Evolutionary conservation across 2,113 vertebrate species (phyloP).

Genomic region (Trogon surrucura): DNA sequence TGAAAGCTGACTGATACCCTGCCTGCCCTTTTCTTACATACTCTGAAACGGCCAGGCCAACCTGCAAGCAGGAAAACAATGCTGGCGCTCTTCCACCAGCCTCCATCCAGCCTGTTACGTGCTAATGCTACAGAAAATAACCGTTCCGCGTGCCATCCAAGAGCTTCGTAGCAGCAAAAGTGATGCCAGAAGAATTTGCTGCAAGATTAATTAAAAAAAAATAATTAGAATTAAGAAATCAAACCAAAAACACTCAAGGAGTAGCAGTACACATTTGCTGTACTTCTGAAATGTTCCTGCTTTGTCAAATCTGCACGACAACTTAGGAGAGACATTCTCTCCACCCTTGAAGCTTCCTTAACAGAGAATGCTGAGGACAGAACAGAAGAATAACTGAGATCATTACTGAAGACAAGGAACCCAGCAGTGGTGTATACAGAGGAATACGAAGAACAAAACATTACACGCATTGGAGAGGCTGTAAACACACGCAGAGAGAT

Average conservation of each 20-base stretch:
- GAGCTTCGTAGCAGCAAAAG: not conserved
- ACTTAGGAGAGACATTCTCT: not conserved
- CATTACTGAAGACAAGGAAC: not conserved
- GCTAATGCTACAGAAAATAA: not conserved
- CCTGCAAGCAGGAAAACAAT: not conserved
- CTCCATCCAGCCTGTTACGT: not conserved
- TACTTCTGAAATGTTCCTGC: not conserved
- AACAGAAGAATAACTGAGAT: not conserved
- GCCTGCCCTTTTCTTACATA: not conserved
- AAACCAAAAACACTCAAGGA: not conserved
- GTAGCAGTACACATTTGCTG: not conserved
- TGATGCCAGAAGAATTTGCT: not conserved
- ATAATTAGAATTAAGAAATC: not conserved
- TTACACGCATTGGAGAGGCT: not conserved
- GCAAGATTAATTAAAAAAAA: not conserved
- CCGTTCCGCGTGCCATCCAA: not conserved
- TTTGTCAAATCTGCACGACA: not conserved
- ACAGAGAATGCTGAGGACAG: not conserved
- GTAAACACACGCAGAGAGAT: not conserved
- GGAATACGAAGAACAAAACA: not conserved
- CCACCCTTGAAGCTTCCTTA: not conserved
- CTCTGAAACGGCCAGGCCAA: not conserved
- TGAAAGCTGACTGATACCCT: not conserved
- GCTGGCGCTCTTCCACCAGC: constrained; percentile 21
- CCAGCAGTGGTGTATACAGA: not conserved